Evolutionary conservation across 2,113 vertebrate genomes (phyloP), one percentile per base, ranked within the genome.

Genomic region (Ornithorhynchus anatinus): DNA sequence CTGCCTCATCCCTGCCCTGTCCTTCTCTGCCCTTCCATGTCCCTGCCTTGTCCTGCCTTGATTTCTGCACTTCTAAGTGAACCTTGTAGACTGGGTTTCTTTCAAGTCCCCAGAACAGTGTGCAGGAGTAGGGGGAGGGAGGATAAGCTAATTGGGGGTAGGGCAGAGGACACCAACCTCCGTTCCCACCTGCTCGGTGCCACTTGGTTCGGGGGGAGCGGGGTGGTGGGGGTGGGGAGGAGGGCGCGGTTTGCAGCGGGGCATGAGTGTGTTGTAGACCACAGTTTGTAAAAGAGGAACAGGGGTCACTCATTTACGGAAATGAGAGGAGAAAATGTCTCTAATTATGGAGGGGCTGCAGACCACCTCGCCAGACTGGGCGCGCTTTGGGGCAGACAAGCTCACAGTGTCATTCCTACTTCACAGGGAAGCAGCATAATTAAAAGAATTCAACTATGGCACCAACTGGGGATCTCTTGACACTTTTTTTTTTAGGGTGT

Each of bases 401-500:
- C 82, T 47, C 59, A 44, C 44, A 80, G 63, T 70, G 52, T 82
- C 66, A 85, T 85, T 91, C 86, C 31, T 81, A 79, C 77, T 86
- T 88, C 79, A 80, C 85, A 53, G 89, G 89, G 84, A 84, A 89
- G 89, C 85, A 76, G 89, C 87, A 92, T 92, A 91, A 94, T 94
- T 92, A 91, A 88, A 87, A 90, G 91, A 90, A 92, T 92, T 92
- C 65, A 44, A 69, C 88, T 91, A 86, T 86, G 79, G 88, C 91
- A 91, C 86, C 92, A 94, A 91, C 91, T 94, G 93, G 90, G 62
- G 59, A 70, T 3, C 65, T 86, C 84, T 92, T 85, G 72, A n/a
- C n/a, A n/a, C n/a, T 72, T 81, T 90, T 84, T n/a, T n/a, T n/a
- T n/a, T n/a, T n/a, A n/a, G n/a, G n/a, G n/a, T n/a, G n/a, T n/a